Conservation (phyloP, 2,888 invertebrate genomes). For the Eristalis pertinax region DNA sequence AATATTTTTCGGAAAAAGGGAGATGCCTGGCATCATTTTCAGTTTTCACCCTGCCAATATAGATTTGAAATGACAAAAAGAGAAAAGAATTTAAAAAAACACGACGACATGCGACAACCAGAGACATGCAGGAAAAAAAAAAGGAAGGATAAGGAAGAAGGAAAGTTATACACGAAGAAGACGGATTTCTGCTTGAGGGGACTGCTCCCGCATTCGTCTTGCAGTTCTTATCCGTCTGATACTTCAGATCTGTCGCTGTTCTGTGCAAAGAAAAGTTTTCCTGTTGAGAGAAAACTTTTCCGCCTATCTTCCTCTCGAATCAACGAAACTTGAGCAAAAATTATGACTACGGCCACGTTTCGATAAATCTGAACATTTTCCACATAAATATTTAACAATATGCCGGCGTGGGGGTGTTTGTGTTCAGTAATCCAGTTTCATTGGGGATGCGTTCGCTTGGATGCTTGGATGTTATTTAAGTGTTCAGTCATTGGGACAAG, state of each 20-base stretch:
- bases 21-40: slow-evolving; percentile 19
- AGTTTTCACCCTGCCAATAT: slow-evolving; percentile 13
- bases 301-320: not conserved
- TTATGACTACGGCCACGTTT: not conserved
- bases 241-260: slow-evolving; percentile 15
- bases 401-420: not conserved
- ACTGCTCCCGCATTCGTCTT: slow-evolving; percentile 10
- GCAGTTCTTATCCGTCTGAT: slow-evolving; percentile 31
- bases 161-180: slow-evolving; percentile 40
- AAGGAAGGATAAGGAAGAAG: not conserved
- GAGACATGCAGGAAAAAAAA: not conserved
- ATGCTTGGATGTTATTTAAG: not conserved
- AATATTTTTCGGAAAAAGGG: slow-evolving; percentile 15
- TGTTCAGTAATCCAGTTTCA: not conserved
- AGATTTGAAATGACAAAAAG: not conserved
- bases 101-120: slow-evolving; percentile 24
- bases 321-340: not conserved
- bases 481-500: not conserved
- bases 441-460: not conserved
- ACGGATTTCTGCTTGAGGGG: slow-evolving; percentile 17
- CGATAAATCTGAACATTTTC: not conserved
- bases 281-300: slow-evolving; percentile 38
- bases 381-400: not conserved
- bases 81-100: not conserved
- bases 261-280: slow-evolving; percentile 16